Evolutionary conservation across 64 coral and sea anemone genomes (phyloP).

Genomic region (Dendronephthya gigantea): DNA sequence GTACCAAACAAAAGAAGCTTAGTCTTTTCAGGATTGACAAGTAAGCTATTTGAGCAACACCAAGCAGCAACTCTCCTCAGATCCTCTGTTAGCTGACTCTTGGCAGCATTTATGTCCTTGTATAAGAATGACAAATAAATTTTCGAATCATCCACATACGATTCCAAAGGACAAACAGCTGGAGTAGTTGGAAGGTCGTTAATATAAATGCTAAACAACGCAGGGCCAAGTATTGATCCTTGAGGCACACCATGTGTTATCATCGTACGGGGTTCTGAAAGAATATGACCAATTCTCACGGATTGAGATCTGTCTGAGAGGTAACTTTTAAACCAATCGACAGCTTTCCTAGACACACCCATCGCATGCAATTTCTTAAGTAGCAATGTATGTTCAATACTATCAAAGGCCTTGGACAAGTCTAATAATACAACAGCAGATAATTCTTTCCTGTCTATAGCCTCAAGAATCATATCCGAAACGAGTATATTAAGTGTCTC

Average conservation of each 20-base stretch:
- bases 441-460: background rate
- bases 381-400: background rate
- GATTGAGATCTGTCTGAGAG: conserved; percentile 23
- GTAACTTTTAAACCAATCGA: conserved; percentile 27
- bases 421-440: conserved; percentile 4
- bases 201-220: conserved; percentile 33
- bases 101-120: background rate
- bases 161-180: background rate
- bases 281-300: background rate
- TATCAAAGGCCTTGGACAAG: conserved; percentile 22
- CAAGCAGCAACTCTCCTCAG: conserved; percentile 25
- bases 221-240: conserved; percentile 29
- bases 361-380: background rate
- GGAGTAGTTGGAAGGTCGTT: conserved; percentile 11
- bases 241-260: conserved; percentile 31
- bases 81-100: background rate
- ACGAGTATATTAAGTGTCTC: conserved; percentile 24
- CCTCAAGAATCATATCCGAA: conserved; percentile 9
- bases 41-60: conserved; percentile 40
- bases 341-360: background rate
- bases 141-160: conserved; percentile 27
- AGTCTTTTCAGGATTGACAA: conserved; percentile 52
- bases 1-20: conserved; percentile 41
- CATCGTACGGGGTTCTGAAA: background rate
- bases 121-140: background rate